Evolutionary conservation across 1,140 invertebrate genomes (phyloP), one percentile per base, ranked within the genome.

Genomic region (Chrysomallon squamiferum): DNA sequence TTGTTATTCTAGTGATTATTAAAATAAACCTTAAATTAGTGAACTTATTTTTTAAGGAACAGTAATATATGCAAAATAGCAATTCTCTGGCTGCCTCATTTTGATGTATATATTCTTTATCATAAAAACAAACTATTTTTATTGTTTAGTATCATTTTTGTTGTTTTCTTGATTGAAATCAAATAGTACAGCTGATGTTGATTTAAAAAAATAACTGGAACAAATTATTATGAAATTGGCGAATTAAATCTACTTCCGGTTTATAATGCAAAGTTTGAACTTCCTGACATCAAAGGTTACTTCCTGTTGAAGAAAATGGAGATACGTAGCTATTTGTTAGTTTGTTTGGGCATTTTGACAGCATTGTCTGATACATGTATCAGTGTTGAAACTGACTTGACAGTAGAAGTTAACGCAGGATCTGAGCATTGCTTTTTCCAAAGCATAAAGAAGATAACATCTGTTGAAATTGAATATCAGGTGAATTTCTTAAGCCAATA

Each of bases 391-490:
- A 66, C 64, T 56, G 91, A 92, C 83, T 87, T 92, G 73, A 92
- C 91, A 7, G 87, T 92, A 20, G 89, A 88, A 67, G 86, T 93
- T n/a, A 89, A 89, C 59, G 87, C 91, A 32, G 89, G 90, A 2
- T 87, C 84, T 71, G 87, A 88, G 68, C 90, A 91, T 70, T 93
- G 92, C 75, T 91, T 92, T 73, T 93, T 87, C 79, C 89, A 92
- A 71, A 79, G 78, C 49, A 88, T 89, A 0, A 87, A 87, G 68
- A 75, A 82, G 25, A 87, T 88, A 30, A 88, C 91, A 79, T 83
- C 86, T 4, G 88, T 92, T 60, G 91, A 93, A 75, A 84, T 93
- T 32, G 91, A 92, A 77, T 93, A 92, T 81, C 91, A 93, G 87
- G 91, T 91, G 61, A 30, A 41, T 41, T 33, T 33, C 7, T 20